Evolutionary conservation across 2,888 invertebrate genomes (phyloP), one percentile per base, ranked within the genome.

Genomic region (Polymixis lichenea): DNA sequence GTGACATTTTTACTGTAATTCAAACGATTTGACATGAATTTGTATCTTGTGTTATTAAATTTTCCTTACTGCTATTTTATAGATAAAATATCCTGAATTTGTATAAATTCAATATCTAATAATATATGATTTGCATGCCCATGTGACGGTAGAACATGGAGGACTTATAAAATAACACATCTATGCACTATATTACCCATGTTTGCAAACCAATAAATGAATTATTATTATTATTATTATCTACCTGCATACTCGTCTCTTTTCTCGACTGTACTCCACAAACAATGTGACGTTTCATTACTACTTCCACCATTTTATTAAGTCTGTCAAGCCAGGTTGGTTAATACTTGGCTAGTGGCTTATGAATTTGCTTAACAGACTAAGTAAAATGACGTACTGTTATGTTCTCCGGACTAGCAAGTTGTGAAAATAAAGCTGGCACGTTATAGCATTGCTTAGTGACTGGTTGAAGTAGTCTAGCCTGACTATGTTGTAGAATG

Each of bases 341-440:
- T 72, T 43, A 58, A 62, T 61, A 51, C 61, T 55, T n/a, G 8
- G 15, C 22, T 65, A 1, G 19, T 38, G 9, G 46, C 15, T 49
- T 67, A 51, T 61, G 38, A 8, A 32, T 53, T 38, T 38, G 19
- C 28, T 65, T 72, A 25, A 78, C 55, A 5, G 49, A 15, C 15
- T 53, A 73, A 78, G 28, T 73, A 43, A 72, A 79, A 73, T 67
- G 19, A 32, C 19, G 22, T 25, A 55, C 56, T 43, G 56, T 78
- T 70, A 70, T 28, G 9, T 46, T 67, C n/a, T 7, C 56, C 22
- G 38, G 58, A 38, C 46, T 56, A 43, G 60, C 53, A 81, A 61
- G 32, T 70, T 70, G 38, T 73, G 19, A 55, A 60, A 46, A 84
- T 71, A 80, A 80, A 80, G 62, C n/a, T 3, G 22, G 32, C 22